A percentile compares a stretch with the other conserved stretches of the same genome.
Conservation (phyloP, 2,113 vertebrate genomes). For the Tragelaphus scriptus region DNA sequence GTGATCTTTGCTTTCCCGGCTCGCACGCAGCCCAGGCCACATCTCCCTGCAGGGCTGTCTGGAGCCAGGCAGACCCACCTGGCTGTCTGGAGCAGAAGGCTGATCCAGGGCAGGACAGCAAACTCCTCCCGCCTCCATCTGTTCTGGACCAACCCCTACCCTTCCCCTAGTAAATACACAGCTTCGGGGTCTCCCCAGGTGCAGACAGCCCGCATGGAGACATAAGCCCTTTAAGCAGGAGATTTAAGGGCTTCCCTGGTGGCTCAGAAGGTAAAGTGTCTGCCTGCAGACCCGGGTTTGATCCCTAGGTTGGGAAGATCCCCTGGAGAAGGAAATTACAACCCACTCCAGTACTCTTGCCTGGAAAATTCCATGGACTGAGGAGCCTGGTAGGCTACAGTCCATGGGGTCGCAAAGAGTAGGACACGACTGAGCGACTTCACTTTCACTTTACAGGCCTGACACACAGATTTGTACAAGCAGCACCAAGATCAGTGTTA, state of each 20-base stretch:
- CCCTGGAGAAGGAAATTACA: too few relatives aligned
- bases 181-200: neutral
- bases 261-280: too few relatives aligned
- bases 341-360: too few relatives aligned
- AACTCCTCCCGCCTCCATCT: accelerated
- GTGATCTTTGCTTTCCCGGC: neutral
- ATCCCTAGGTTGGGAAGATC: too few relatives aligned
- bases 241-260: neutral
- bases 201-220: accelerated
- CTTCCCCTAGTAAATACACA: neutral
- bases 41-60: neutral
- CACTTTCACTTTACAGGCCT: neutral
- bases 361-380: too few relatives aligned
- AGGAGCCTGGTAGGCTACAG: too few relatives aligned
- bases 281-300: too few relatives aligned
- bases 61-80: neutral
- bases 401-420: too few relatives aligned
- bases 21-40: accelerated
- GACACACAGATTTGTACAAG: neutral
- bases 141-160: neutral
- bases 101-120: neutral
- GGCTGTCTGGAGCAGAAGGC: neutral
- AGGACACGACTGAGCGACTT: too few relatives aligned
- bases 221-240: neutral
- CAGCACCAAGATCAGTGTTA: neutral